Percentiles rank a stretch among this genome's conserved stretches.
These are phyloP conservation scores for Fragum sueziense DNA, from an alignment of 2,888 invertebrate species.

Conservation along the genomic window DNA sequence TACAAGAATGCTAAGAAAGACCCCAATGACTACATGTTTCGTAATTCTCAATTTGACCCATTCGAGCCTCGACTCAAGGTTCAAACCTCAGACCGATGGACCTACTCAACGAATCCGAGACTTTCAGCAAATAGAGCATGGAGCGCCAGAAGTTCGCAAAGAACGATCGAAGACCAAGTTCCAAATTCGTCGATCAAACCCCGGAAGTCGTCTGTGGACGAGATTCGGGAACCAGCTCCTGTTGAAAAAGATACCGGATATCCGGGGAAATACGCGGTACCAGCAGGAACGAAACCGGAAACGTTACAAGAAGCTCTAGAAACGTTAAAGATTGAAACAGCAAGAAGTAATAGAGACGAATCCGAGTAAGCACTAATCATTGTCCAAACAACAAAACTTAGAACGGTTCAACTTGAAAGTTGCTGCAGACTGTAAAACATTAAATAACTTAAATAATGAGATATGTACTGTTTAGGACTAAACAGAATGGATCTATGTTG, in stretches of 20 bases:
- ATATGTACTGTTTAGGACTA: too few relatives aligned
- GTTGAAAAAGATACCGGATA: background rate
- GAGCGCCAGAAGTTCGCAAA: background rate
- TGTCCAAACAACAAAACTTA: too few relatives aligned
- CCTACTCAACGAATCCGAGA: background rate
- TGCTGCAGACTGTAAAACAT: too few relatives aligned
- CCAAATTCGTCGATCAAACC: background rate
- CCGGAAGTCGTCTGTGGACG: background rate
- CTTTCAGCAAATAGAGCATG: background rate
- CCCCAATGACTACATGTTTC: constrained; percentile 19
- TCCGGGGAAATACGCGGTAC: constrained; percentile 35
- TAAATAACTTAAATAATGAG: too few relatives aligned
- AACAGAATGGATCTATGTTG: too few relatives aligned
- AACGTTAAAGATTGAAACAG: background rate
- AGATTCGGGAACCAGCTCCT: background rate
- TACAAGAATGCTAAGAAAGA: constrained; percentile 18
- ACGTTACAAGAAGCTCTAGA: background rate
- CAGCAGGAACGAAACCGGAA: background rate
- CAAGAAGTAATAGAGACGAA: background rate
- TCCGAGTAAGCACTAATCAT: too few relatives aligned
- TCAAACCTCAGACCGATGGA: background rate
- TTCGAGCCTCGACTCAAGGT: constrained; percentile 9
- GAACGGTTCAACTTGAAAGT: too few relatives aligned
- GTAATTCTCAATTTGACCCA: constrained; percentile 13
- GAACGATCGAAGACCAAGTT: constrained; percentile 35